Evolutionary conservation across 2,797 vertebrate genomes (phyloP), one percentile per base, ranked within the genome.

Genomic region (Sparus aurata): DNA sequence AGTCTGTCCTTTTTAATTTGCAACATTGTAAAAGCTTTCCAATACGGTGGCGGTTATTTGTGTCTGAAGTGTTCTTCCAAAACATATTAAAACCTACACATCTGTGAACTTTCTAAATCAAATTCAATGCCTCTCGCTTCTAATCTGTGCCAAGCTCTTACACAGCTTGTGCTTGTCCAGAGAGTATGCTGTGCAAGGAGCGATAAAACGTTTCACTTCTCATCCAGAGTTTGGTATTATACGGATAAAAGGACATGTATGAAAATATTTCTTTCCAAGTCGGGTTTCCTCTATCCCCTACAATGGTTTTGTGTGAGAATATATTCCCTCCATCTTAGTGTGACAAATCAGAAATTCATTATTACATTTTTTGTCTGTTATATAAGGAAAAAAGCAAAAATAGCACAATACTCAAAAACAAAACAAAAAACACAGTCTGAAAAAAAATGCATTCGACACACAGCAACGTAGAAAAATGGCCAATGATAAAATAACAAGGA

Each of bases 91-190:
- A 92, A 87, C 79, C 79, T 76, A 85, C 73, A 90, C 73, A 79
- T 82, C 83, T 87, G 84, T 82, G 75, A 89, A 85, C 53, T 85
- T 86, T 83, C 81, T 80, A 85, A 90, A 91, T 91, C 82, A 91
- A 91, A 92, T 81, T 81, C 77, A 77, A 80, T 82, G 71, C 77
- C 75, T 86, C 20, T 75, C n/a, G 3, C 80, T 72, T 86, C 80
- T 87, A 91, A 93, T 91, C 88, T 85, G 73, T 60, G 70, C 53
- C 71, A 79, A 73, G 79, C 76, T 85, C 78, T 82, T 61, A 78
- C 75, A 86, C 79, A 89, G 83, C 73, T 79, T 79, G 77, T 69
- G 80, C 85, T 84, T 57, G 76, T 83, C 62, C 72, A 85, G 53
- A 84, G 87, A 72, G 60, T 45, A 73, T 79, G 80, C 83, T 77